Base-by-base conservation (phyloP, 92 coral and sea anemone species). In the Parazoanthus darwini region DNA sequence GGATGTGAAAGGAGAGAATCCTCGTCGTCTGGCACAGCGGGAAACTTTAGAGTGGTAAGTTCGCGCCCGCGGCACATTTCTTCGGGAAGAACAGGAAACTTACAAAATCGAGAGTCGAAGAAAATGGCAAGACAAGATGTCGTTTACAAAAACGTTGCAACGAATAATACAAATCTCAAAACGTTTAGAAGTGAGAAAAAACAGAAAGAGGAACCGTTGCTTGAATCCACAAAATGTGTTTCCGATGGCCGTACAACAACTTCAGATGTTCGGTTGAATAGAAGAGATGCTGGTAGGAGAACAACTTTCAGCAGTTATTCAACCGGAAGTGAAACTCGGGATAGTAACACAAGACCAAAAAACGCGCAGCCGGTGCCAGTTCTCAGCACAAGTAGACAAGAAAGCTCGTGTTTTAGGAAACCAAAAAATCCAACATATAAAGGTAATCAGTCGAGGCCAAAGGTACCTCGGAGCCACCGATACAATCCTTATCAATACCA, bases 401-500 rank as follows among this genome's bases (percentile, higher is more conserved):
- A 70, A 44, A 63, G 20, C 4, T 20, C 51, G 13, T 33, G 25
- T 37, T 84, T 84, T 29, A 84, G 44, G 87, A 72, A 48, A 84
- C 87, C 87, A 2, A 23, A 33, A 13, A 33, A 46, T 20, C 87
- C 87, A 0, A 67, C 87, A 15, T 18, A 35, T 16, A 84, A 71
- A 50, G 66, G 79, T 48, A 37, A 33, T 48, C 87, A 26, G 20
- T 74, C 79, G 15, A 36, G 25, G 13, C 80, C 14, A 20, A 25
- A 23, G 65, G 78, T 48, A 22, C 8, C 87, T 70, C 65, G 23
- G 22, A 25, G 33, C 87, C n/a, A 72, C 79, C n/a, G 87, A 48
- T 84, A 84, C 43, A 6, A 6, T 50, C 87, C 87, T 18, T 84
- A 84, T 35, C 87, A 70, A 20, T 51, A 71, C 63, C 87, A 84